A percentile compares a stretch with the other conserved stretches of the same genome.
Evolutionary conservation across 1,140 invertebrate species (phyloP).

Genomic region (Onthophagus taurus): DNA sequence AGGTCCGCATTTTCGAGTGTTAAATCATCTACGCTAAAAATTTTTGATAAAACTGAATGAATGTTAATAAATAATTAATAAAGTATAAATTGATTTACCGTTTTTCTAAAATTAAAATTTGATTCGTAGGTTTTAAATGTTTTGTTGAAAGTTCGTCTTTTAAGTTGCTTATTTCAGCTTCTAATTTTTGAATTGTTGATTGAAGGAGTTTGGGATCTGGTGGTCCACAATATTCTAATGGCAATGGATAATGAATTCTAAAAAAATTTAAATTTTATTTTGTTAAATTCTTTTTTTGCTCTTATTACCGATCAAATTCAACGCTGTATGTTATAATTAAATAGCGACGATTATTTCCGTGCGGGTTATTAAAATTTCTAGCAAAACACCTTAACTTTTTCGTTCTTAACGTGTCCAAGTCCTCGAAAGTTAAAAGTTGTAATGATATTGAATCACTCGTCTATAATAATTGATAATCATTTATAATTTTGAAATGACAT

Average conservation of each 20-base stretch:
- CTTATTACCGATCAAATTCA: constrained; percentile 25
- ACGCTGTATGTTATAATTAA: constrained; percentile 26
- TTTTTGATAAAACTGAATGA: too few species aligned
- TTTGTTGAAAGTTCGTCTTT: constrained; percentile 24
- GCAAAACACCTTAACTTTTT: constrained; percentile 20
- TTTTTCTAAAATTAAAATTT: constrained; percentile 31
- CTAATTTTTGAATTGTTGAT: constrained; percentile 39
- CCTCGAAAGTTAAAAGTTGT: constrained; percentile 28
- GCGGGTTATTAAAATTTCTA: constrained; percentile 13
- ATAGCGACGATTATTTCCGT: constrained; percentile 23
- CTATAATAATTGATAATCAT: constrained; percentile 15
- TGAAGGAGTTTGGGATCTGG: constrained; percentile 42
- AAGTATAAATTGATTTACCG: constrained; percentile 17
- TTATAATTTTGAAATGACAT: not conserved
- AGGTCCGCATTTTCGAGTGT: constrained; percentile 25
- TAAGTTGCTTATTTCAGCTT: constrained; percentile 37
- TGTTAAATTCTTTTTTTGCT: too few species aligned
- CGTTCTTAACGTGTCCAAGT: constrained; percentile 23
- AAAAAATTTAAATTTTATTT: not conserved
- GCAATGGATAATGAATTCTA: constrained; percentile 44
- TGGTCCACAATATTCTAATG: constrained; percentile 42
- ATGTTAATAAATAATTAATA: not conserved
- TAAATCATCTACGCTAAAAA: constrained; percentile 27
- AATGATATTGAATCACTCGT: constrained; percentile 27
- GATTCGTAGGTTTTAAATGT: constrained; percentile 28